Conservation (phyloP, 2,113 vertebrate genomes). For the Hyaena hyaena region DNA sequence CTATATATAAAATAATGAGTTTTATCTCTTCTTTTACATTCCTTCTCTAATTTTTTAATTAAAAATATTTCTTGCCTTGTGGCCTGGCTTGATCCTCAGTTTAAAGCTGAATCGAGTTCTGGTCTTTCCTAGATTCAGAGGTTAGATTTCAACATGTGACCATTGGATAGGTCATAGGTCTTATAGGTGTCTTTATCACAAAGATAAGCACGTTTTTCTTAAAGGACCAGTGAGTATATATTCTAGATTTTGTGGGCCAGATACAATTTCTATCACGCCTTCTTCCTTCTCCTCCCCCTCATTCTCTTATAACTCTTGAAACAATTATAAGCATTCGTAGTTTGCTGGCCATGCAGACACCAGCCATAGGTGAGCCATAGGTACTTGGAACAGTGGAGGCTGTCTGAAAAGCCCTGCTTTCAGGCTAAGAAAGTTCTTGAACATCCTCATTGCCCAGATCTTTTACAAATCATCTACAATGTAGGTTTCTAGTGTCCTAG, state of each 20-base stretch:
- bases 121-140: background rate
- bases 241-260: background rate
- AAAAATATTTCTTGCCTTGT: background rate
- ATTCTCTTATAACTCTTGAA: background rate
- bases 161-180: no score
- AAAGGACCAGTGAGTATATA: background rate
- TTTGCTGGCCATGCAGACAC: background rate
- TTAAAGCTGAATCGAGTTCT: accelerated
- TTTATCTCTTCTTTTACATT: background rate
- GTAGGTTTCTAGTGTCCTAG: background rate
- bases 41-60: background rate
- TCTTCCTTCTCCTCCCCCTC: background rate
- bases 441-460: no score
- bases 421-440: background rate
- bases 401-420: background rate
- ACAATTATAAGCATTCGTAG: no score
- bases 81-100: background rate
- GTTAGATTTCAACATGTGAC: background rate
- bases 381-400: background rate
- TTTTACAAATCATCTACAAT: background rate
- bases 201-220: background rate
- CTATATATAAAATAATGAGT: background rate
- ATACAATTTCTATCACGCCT: background rate
- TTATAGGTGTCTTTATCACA: background rate
- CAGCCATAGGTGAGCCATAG: no score